These are phyloP conservation scores for Capitella teleta DNA, from an alignment of 1,140 invertebrate species.

Conservation along the genomic window DNA sequence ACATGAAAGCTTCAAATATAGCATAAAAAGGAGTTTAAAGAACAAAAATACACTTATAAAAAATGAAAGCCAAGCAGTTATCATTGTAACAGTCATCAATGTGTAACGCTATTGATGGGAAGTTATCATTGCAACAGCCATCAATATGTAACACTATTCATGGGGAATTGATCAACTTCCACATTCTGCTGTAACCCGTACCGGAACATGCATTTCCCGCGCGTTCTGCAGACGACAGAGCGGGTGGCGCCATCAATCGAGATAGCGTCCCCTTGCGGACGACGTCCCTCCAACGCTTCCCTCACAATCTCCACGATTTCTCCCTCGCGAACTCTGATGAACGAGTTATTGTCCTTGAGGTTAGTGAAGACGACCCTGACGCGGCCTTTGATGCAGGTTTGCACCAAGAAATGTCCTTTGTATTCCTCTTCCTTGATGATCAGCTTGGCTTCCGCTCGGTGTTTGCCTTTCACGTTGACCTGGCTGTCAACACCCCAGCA, in stretches of 20 bases:
- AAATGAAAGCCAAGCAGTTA: too few species aligned
- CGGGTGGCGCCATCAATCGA: neutral
- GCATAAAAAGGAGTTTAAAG: too few species aligned
- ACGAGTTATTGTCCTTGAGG: conserved; percentile 21
- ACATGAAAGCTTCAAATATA: too few species aligned
- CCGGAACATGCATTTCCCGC: conserved; percentile 19
- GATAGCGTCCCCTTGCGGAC: conserved; percentile 3
- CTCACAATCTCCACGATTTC: conserved; percentile 16
- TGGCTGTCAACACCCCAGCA: conserved; percentile 30
- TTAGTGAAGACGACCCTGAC: conserved; percentile 25
- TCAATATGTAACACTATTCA: too few species aligned
- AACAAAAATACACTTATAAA: too few species aligned
- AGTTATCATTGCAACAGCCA: too few species aligned
- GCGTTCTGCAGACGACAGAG: conserved; percentile 14
- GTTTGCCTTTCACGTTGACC: conserved; percentile 2
- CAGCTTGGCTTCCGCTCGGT: conserved; percentile 28
- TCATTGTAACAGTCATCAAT: too few species aligned
- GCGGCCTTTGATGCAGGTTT: conserved; percentile 21
- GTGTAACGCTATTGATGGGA: too few species aligned
- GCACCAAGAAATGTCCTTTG: conserved; percentile 23
- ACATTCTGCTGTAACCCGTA: conserved; percentile 23
- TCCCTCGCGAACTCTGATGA: conserved; percentile 21
- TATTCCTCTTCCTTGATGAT: conserved; percentile 31
- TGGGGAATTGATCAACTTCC: conserved; percentile 16
- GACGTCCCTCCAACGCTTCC: conserved; percentile 13